phyloP scores from a whole-genome alignment of 2,113 vertebrate species.

The Scortum barcoo region DNA sequence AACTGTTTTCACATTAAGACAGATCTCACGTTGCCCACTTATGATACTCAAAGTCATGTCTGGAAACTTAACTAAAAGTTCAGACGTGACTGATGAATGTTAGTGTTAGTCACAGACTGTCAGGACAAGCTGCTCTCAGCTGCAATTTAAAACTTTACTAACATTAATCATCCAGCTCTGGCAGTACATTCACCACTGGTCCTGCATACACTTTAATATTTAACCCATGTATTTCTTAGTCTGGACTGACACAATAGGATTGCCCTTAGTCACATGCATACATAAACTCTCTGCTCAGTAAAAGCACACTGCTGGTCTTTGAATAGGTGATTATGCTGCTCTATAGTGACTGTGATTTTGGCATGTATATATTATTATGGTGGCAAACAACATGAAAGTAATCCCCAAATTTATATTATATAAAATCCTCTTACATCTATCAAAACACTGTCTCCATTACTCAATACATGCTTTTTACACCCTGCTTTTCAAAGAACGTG shows the following conservation, averaged over 20 bases:
- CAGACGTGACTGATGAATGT: background rate
- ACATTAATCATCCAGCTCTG: background rate
- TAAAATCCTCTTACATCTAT: background rate
- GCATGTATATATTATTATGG: background rate
- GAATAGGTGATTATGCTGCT: background rate
- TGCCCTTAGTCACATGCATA: background rate
- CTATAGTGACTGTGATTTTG: background rate
- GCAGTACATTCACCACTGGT: background rate
- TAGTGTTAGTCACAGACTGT: too few species aligned
- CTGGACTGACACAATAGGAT: background rate
- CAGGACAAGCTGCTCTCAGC: background rate
- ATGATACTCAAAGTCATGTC: background rate
- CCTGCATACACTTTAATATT: background rate
- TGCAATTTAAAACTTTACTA: background rate
- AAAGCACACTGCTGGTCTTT: background rate
- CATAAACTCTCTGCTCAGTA: background rate
- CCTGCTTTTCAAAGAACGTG: background rate
- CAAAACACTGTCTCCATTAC: background rate
- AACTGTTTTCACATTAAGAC: too few species aligned
- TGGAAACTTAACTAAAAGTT: background rate
- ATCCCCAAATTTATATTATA: background rate
- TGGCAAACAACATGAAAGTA: background rate
- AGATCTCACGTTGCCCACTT: too few species aligned
- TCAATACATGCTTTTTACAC: background rate
- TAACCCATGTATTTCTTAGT: background rate